Base-by-base conservation (phyloP, 2,113 vertebrate genomes). In the Pseudonaja textilis region DNA sequence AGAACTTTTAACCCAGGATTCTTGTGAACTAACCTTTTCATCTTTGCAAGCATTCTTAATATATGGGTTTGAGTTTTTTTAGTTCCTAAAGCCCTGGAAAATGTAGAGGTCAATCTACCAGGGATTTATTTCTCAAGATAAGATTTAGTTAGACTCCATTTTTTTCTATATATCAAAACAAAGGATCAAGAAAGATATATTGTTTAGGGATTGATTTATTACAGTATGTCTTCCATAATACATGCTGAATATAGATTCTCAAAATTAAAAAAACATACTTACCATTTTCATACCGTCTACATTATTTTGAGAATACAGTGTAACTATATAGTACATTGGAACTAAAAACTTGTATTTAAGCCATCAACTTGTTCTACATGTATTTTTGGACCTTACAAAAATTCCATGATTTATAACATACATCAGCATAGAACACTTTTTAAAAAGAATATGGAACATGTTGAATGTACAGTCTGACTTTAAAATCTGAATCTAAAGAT, bases 1-100 rank as follows among this genome's bases (percentile, higher is more conserved):
- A 93, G 42, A 93, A 61, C 92, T 52, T 61, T 90, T 93, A 86
- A 57, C 74, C 45, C 52, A 88, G 87, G 91, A 89, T 85, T 93
- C 87, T 85, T 93, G 18, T 89, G 64, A 91, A 59, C 87, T 89
- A 57, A 85, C 89, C 90, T 91, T 93, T 85, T 69, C 45, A 61
- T 93, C 42, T 89, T 61, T 56, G 45, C 59, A 91, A 89, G 29
- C 39, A 59, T 91, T 91, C 57, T 39, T 91, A 88, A 91, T 57
- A 57, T 6, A 81, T 81, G 52, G 20, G 39, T 54, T 55, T 47
- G 57, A 5, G 56, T 52, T 57, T 92, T 89, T 85, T 56, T n/a
- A 23, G 54, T 42, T 47, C 88, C 16, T 23, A 50, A 88, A 93
- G 69, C 56, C 85, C 88, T 87, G 81, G 56, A 61, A 93, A 86